Percentiles rank a stretch among this genome's conserved stretches.
Conservation (phyloP, 92 coral and sea anemone species). For the Pocillopora grandis region DNA sequence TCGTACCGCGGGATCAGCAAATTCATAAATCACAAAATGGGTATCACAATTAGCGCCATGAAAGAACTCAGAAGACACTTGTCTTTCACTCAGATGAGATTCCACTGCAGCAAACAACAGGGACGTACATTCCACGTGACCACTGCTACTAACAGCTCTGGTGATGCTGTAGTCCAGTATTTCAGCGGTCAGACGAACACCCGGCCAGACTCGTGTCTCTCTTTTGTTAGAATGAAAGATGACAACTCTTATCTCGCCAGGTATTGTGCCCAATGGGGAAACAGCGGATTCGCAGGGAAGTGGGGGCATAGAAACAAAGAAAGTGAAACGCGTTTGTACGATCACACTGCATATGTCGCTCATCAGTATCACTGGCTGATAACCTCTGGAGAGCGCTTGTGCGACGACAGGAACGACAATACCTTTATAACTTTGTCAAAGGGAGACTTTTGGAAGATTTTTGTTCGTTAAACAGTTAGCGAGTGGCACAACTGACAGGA, state of each 20-base stretch:
- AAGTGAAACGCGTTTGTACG: constrained; percentile 26
- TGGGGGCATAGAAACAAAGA: not conserved
- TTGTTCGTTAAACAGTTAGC: constrained; percentile 18
- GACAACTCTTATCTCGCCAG: not conserved
- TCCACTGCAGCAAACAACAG: too few relatives aligned
- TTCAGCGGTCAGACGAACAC: too few relatives aligned
- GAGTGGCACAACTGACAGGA: too few relatives aligned
- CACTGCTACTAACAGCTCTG: too few relatives aligned
- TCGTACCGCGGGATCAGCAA: not conserved
- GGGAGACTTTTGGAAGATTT: constrained; percentile 48
- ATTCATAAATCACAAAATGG: not conserved
- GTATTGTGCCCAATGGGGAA: constrained; percentile 32
- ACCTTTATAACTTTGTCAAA: not conserved
- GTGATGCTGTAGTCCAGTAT: too few relatives aligned
- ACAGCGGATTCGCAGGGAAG: not conserved
- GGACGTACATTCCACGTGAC: too few relatives aligned
- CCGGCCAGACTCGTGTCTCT: too few relatives aligned
- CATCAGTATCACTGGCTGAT: constrained; percentile 25
- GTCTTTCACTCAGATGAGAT: too few relatives aligned
- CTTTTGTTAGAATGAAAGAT: too few relatives aligned
- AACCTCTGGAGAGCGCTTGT: constrained; percentile 12
- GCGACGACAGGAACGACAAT: constrained; percentile 30
- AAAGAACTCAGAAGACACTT: not conserved
- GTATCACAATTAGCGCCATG: not conserved
- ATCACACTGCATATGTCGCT: constrained; percentile 45